These are phyloP conservation scores for Polypedilum vanderplanki DNA, from an alignment of 1,140 invertebrate genomes.

Conservation along the genomic window DNA sequence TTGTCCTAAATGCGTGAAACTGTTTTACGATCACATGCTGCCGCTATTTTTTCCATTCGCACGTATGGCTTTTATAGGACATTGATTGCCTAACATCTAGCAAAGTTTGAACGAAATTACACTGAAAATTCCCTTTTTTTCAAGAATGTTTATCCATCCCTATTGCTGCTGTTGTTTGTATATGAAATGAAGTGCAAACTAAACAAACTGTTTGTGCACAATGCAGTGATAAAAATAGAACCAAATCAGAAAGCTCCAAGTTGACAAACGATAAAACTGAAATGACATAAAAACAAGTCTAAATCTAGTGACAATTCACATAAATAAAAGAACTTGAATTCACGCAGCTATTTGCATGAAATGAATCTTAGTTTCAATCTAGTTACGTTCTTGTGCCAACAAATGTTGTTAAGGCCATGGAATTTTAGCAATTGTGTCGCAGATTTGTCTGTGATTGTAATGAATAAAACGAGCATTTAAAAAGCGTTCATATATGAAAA, in stretches of 20 bases:
- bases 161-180: background rate
- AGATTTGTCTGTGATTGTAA: background rate
- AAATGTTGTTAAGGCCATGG: too few species aligned
- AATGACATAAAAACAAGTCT: too few species aligned
- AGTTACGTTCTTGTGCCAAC: too few species aligned
- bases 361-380: too few species aligned
- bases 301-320: too few species aligned
- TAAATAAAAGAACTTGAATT: too few species aligned
- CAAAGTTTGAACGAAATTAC: background rate
- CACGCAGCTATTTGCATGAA: too few species aligned
- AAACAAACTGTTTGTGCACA: too few species aligned
- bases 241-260: too few species aligned
- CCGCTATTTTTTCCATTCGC: background rate
- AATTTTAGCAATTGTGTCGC: background rate
- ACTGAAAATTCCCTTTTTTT: background rate
- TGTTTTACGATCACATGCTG: background rate
- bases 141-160: background rate
- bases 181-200: background rate
- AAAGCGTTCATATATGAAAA: background rate
- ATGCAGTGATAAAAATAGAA: too few species aligned
- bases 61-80: constrained; percentile 17
- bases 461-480: constrained; percentile 9
- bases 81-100: constrained; percentile 1
- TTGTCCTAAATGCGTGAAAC: background rate
- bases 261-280: too few species aligned